Evolutionary conservation across 2,888 invertebrate genomes (phyloP), one percentile per base, ranked within the genome.

Genomic region (Drosophila suboccidentalis): DNA sequence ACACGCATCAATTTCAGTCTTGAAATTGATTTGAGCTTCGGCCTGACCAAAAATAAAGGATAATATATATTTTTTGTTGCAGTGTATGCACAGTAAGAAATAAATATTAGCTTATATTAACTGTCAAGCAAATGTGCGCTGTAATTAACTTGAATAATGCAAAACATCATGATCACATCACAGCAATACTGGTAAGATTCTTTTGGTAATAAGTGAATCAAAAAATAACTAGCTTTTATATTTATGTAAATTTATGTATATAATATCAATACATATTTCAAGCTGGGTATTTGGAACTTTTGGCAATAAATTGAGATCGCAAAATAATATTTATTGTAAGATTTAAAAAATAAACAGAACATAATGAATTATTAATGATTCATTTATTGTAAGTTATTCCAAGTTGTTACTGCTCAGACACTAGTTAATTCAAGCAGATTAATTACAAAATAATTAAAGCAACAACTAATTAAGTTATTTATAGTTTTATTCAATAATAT

Each of bases 141-240:
- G 17, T 22, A 50, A 60, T 58, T 36, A n/a, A 29, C 2, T 13
- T 32, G 43, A 39, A 57, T 54, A 57, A 89, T 90, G 90, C 89
- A 89, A 71, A 76, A 87, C 71, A 69, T 80, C 53, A 41, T 85
- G 43, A 62, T 81, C n/a, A 75, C 87, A 64, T 63, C 89, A 26
- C 87, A 88, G 36, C 69, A 83, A 13, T 90, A 90, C 74, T 90
- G 91, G 90, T 90, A 90, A 90, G 90, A 51, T 11, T 43, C 11
- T 44, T 34, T 34, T 44, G 43, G 4, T 1, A 2, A 32, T 4
- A 47, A 55, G 8, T 46, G 22, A 15, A 15, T 46, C 44, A 46
- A 34, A 44, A 19, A 22, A 10, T 44, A 13, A 8, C 11, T 19
- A 34, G 3, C 4, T 41, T 19, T 13, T 13, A 17, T 11, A 19